These are phyloP conservation scores for Calidris pugnax DNA, from an alignment of 2,113 vertebrate species.

Conservation along the genomic window DNA sequence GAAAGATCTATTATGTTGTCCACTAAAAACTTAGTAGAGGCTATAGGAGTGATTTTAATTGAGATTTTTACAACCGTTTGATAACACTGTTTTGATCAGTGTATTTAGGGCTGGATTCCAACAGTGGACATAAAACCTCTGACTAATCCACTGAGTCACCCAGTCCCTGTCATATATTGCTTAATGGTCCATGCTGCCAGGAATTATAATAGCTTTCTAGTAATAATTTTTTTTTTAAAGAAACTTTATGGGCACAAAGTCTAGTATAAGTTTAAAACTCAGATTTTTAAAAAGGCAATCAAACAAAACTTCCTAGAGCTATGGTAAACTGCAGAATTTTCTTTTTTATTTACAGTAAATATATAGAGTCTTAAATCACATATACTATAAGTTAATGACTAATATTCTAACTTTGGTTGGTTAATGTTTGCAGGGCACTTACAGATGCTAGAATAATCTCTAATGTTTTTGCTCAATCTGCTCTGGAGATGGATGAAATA, in stretches of 20 bases:
- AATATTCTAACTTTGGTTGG: slow-evolving; percentile 93
- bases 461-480: slow-evolving; percentile 99
- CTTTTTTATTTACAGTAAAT: slow-evolving; percentile 22
- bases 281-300: slow-evolving; percentile 25
- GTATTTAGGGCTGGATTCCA: slow-evolving; percentile 81
- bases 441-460: slow-evolving; percentile 99
- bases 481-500: slow-evolving; percentile 99
- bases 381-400: slow-evolving; percentile 83
- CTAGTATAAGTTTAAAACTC: slow-evolving; percentile 63
- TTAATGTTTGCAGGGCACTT: slow-evolving; percentile 99
- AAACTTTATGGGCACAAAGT: slow-evolving; percentile 72
- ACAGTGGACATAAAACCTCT: slow-evolving; percentile 78
- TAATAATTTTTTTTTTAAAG: slow-evolving; percentile 73
- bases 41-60: slow-evolving; percentile 81
- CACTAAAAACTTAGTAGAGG: slow-evolving; percentile 70
- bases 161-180: slow-evolving; percentile 79
- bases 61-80: slow-evolving; percentile 81
- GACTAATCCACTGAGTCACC: slow-evolving; percentile 81
- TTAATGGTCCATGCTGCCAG: slow-evolving; percentile 79
- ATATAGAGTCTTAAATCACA: slow-evolving; percentile 72
- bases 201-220: slow-evolving; percentile 78
- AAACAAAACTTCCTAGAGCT: slow-evolving; percentile 31
- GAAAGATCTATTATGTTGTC: slow-evolving; percentile 63
- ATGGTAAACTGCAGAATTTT: not conserved
- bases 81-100: slow-evolving; percentile 82